A percentile compares a stretch with the other conserved stretches of the same genome.
These are phyloP conservation scores for Daboia siamensis DNA, from an alignment of 2,113 vertebrate genomes.

Conservation along the genomic window DNA sequence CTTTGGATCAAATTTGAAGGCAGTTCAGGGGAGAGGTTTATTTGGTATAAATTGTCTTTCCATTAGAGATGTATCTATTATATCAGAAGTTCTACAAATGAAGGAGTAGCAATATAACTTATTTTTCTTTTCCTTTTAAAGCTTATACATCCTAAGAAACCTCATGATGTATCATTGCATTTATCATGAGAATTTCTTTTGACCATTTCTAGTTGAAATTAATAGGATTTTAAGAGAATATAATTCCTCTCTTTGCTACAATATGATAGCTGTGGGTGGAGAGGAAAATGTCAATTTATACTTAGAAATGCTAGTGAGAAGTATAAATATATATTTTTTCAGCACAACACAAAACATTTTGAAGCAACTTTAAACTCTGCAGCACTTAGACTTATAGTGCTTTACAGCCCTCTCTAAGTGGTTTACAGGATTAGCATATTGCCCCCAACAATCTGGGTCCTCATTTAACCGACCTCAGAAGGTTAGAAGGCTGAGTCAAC, in stretches of 20 bases:
- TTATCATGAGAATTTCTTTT: background rate
- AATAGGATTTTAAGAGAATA: background rate
- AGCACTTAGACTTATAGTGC: background rate
- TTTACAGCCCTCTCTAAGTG: background rate
- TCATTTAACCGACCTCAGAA: background rate
- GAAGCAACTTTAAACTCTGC: accelerated
- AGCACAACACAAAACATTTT: background rate
- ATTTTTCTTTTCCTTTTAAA: background rate
- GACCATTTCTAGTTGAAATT: background rate
- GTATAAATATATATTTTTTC: background rate
- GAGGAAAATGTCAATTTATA: background rate
- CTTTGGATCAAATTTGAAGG: background rate
- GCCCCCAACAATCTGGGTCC: background rate
- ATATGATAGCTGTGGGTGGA: no score
- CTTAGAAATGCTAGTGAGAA: conserved; percentile 9
- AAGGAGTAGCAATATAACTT: background rate
- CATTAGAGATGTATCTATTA: background rate
- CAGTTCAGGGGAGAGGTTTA: background rate
- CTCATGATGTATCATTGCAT: background rate
- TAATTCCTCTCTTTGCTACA: background rate
- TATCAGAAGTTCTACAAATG: background rate
- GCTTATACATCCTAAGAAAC: background rate
- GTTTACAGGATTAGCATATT: background rate
- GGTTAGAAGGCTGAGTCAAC: background rate
- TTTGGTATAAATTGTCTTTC: background rate